Base-by-base conservation (phyloP, 2,888 invertebrate genomes). In the Leucozona laternaria region DNA sequence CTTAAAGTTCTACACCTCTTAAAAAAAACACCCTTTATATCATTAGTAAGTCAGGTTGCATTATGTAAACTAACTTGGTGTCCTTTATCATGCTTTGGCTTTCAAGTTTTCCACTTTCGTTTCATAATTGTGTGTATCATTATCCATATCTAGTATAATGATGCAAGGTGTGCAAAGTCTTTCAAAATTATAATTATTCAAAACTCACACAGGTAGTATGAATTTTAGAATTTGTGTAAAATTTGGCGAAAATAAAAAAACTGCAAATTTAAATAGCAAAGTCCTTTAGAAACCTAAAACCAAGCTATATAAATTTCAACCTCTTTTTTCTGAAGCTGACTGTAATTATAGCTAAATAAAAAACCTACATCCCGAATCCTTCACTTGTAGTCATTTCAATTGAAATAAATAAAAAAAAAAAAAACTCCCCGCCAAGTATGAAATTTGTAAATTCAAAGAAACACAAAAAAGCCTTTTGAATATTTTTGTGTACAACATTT, bases 371-470 rank as follows among this genome's bases (percentile, higher is more conserved):
- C 20, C 48, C 45, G 3, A 62, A 66, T 58, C 58, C 72, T 62
- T 60, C 50, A 71, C 72, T 55, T 68, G 6, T 45, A 55, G 79
- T 60, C 72, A 55, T 76, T 85, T 80, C 84, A 64, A 79, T 76
- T 79, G 76, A 84, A 83, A 66, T 20, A 11, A 48, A 48, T 28
- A 28, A n/a, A 45, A 43, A 17, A 62, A 10, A 8, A 17, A 17
- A 17, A 13, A 37, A 66, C 11, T 25, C 25, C n/a, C 37, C 53
- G 15, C 11, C 66, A 53, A 60, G 45, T 60, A 78, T 62, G 28
- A 78, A 78, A 60, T 83, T 68, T 45, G 68, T 77, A 77, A 80
- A 77, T 73, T 85, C 68, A 72, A 68, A 79, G 55, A 58, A 66
- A 71, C 40, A 77, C 55, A 81, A 68, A 66, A 66, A 68, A 66